Conservation (phyloP, 2,113 vertebrate species). For the Heteronetta atricapilla region DNA sequence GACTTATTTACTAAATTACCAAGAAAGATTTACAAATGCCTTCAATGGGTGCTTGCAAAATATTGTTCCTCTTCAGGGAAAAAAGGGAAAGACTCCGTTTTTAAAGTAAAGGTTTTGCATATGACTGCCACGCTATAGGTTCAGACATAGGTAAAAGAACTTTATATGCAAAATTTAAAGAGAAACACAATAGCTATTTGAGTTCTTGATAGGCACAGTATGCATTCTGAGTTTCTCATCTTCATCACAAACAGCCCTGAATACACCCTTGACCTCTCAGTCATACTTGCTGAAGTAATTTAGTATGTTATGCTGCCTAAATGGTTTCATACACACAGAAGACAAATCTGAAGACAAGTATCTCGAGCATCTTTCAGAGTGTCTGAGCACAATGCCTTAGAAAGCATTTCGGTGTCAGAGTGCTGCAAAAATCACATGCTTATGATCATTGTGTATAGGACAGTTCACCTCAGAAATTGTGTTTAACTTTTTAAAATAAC, state of each 20-base stretch:
- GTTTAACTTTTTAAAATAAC: background rate
- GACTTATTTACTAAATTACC: background rate
- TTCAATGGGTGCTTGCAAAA: background rate
- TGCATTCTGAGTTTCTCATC: background rate
- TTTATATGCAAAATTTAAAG: background rate
- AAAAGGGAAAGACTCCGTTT: background rate
- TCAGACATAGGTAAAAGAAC: background rate
- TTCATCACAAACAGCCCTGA: background rate
- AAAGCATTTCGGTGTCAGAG: background rate
- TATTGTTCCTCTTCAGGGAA: background rate
- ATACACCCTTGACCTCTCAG: background rate
- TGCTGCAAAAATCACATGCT: background rate
- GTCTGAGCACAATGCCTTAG: background rate
- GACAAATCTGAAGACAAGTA: background rate
- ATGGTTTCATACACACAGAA: background rate
- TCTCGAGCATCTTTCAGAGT: background rate
- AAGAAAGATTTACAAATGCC: background rate
- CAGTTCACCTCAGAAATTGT: background rate
- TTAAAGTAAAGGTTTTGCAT: background rate
- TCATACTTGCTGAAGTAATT: background rate
- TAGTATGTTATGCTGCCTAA: background rate
- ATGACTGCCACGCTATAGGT: background rate
- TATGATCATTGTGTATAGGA: background rate
- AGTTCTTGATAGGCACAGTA: background rate
- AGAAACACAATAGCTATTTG: background rate